A percentile compares a stretch with the other conserved stretches of the same genome.
Evolutionary conservation across 2,888 invertebrate species (phyloP).

Genomic region (Agriopis aurantiaria): DNA sequence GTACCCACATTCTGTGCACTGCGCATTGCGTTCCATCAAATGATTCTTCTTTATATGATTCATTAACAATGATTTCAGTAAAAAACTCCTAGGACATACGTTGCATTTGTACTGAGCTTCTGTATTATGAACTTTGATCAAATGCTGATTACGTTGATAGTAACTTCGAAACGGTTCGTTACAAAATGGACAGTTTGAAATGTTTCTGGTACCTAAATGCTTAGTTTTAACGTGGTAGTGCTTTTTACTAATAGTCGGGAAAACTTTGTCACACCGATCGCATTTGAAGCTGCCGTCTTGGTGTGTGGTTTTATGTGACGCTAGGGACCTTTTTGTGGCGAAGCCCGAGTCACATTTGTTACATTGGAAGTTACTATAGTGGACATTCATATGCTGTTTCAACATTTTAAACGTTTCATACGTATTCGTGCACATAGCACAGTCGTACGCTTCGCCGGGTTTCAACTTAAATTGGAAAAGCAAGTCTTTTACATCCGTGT

Average conservation of each 20-base stretch:
- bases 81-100: constrained; percentile 68
- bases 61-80: constrained; percentile 73
- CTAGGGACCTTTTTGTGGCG: constrained; percentile 69
- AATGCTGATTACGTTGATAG: constrained; percentile 75
- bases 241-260: constrained; percentile 65
- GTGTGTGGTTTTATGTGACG: constrained; percentile 68
- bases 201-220: constrained; percentile 72
- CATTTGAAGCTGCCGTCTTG: constrained; percentile 74
- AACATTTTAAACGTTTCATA: constrained; percentile 80
- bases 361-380: constrained; percentile 73
- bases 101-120: constrained; percentile 79
- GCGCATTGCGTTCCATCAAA: constrained; percentile 79
- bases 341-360: constrained; percentile 66
- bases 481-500: constrained; percentile 71
- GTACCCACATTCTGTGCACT: constrained; percentile 81
- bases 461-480: constrained; percentile 72
- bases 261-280: constrained; percentile 74
- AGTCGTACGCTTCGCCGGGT: constrained; percentile 71
- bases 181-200: constrained; percentile 76
- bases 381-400: constrained; percentile 79
- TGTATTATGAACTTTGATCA: constrained; percentile 75
- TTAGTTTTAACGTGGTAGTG: constrained; percentile 76
- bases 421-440: constrained; percentile 68
- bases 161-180: constrained; percentile 73
- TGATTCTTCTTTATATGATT: constrained; percentile 78